phyloP scores from a whole-genome alignment of 2,888 invertebrate genomes.

The Phortica magna region DNA sequence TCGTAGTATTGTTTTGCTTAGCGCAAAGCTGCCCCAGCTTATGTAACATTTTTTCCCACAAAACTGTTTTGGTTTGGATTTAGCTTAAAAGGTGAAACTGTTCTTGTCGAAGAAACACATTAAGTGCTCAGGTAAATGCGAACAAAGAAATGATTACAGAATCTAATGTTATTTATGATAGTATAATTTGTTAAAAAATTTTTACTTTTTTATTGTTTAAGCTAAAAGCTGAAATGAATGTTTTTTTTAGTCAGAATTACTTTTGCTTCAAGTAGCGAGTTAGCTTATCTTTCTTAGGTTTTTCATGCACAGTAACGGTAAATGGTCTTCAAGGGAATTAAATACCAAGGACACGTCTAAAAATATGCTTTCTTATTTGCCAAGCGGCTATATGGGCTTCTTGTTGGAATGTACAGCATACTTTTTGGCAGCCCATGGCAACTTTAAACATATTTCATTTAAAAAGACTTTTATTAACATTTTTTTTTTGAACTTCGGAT shows the following conservation, averaged over 20 bases:
- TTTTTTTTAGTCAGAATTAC: neutral
- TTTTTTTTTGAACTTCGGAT: neutral
- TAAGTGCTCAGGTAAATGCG: conserved; percentile 74
- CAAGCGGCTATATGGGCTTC: too few species aligned
- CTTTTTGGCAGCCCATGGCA: neutral
- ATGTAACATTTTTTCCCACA: too few species aligned
- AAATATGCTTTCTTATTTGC: neutral
- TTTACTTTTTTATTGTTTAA: conserved; percentile 11
- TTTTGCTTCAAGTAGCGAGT: neutral
- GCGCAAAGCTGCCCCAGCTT: too few species aligned
- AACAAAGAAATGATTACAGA: conserved; percentile 17
- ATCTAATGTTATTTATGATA: neutral
- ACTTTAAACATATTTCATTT: too few species aligned
- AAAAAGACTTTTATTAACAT: too few species aligned
- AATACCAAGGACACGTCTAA: neutral
- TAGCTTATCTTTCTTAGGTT: neutral
- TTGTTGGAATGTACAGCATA: neutral
- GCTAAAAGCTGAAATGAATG: conserved; percentile 16
- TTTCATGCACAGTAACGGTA: neutral
- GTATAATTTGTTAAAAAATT: conserved; percentile 43
- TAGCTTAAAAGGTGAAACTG: conserved; percentile 33
- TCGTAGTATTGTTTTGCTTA: too few species aligned
- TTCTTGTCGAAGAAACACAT: conserved; percentile 21
- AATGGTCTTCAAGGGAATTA: neutral
- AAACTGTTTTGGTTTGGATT: neutral